Evolutionary conservation across 2,113 vertebrate genomes (phyloP).

Genomic region (Parotia lawesii): DNA sequence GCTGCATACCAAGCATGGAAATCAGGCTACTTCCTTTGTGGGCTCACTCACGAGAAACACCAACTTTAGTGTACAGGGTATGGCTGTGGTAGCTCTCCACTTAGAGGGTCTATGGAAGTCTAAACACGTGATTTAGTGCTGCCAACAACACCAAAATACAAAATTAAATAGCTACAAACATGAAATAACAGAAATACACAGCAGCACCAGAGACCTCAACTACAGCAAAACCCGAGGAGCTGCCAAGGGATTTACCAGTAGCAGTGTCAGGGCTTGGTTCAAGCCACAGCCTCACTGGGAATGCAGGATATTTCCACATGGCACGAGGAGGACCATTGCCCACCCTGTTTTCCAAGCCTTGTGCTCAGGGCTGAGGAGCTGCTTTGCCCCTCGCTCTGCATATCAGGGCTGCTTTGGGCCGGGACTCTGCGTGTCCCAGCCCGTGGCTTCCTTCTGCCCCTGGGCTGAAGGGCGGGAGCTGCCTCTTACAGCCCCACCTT

Average conservation of each 20-base stretch:
- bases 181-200: not conserved
- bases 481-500: not conserved
- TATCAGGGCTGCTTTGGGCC: not conserved
- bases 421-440: fast-evolving
- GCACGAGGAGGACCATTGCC: fast-evolving
- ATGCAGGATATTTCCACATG: fast-evolving
- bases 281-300: not conserved
- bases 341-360: not conserved
- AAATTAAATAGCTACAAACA: not conserved
- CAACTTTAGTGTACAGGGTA: too few species aligned
- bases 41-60: not conserved
- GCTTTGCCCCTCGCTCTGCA: fast-evolving
- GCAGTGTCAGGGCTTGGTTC: not conserved
- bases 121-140: not conserved
- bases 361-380: fast-evolving
- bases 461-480: not conserved
- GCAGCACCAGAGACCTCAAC: not conserved
- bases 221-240: not conserved
- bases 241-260: not conserved
- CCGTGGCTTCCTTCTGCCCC: fast-evolving
- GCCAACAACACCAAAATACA: not conserved
- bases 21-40: not conserved
- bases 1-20: not conserved
- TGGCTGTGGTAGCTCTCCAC: not conserved
- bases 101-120: not conserved